Percentiles rank a stretch among this genome's conserved stretches.
Conservation (phyloP, 2,113 vertebrate genomes). For the Oreochromis niloticus region DNA sequence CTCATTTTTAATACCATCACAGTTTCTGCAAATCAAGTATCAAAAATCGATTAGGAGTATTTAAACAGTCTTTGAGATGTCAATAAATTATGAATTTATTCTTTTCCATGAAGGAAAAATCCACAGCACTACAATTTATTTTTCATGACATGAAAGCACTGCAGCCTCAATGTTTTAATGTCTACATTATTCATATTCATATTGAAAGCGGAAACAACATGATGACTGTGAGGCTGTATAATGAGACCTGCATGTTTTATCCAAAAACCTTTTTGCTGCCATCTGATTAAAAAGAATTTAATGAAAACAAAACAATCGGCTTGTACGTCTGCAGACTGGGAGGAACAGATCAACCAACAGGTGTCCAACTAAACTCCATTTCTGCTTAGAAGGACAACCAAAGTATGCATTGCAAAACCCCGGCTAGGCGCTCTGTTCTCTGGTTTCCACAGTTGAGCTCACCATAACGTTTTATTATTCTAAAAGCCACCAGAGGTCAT, state of each 20-base stretch:
- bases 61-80: not conserved
- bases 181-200: not conserved
- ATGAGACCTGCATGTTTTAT: not conserved
- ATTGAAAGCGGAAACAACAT: not conserved
- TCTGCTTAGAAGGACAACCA: no score
- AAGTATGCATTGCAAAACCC: no score
- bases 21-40: not conserved
- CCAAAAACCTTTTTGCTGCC: not conserved
- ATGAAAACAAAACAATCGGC: not conserved
- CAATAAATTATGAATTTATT: not conserved
- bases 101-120: not conserved
- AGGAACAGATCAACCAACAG: no score
- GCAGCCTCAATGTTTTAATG: not conserved
- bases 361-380: no score
- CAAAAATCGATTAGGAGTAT: not conserved
- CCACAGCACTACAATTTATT: not conserved
- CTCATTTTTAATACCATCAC: not conserved
- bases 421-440: not conserved
- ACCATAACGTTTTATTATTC: not conserved
- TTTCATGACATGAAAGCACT: not conserved
- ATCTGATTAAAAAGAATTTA: not conserved
- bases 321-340: no score
- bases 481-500: not conserved
- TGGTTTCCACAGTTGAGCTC: not conserved
- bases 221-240: not conserved